A percentile compares a stretch with the other conserved stretches of the same genome.
Conservation (phyloP, 2,888 invertebrate genomes). For the Tridacna crocea region DNA sequence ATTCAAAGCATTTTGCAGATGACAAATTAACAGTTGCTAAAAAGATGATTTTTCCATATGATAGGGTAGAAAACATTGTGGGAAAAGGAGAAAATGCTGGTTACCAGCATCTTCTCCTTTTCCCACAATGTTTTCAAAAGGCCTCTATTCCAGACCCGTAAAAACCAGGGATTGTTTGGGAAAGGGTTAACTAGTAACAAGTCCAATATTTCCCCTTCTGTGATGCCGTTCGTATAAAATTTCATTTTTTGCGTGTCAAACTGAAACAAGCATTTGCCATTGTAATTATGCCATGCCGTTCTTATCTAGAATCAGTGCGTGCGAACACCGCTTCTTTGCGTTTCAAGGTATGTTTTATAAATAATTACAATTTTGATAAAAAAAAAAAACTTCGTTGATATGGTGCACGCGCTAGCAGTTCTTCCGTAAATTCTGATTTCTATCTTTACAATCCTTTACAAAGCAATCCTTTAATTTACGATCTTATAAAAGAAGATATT, state of each 20-base stretch:
- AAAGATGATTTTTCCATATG: too few relatives aligned
- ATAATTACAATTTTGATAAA: slow-evolving; percentile 23
- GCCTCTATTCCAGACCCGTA: too few relatives aligned
- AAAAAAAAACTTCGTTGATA: background rate
- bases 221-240: too few relatives aligned
- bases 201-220: too few relatives aligned
- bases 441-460: slow-evolving; percentile 2
- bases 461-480: background rate
- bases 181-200: background rate
- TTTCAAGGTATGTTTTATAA: slow-evolving; percentile 19
- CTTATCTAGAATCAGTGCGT: slow-evolving; percentile 14
- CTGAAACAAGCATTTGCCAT: slow-evolving; percentile 15
- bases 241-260: too few relatives aligned
- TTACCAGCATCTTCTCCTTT: background rate
- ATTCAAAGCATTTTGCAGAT: too few relatives aligned
- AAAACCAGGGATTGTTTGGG: background rate
- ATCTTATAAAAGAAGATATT: background rate
- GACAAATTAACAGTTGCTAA: too few relatives aligned
- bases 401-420: background rate
- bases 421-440: slow-evolving; percentile 1
- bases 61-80: slow-evolving; percentile 1
- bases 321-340: background rate
- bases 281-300: slow-evolving; percentile 15
- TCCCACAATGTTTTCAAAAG: background rate
- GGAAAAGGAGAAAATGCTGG: background rate